Evolutionary conservation across 2,797 vertebrate genomes (phyloP), one percentile per base, ranked within the genome.

Genomic region (Choloepus didactylus): DNA sequence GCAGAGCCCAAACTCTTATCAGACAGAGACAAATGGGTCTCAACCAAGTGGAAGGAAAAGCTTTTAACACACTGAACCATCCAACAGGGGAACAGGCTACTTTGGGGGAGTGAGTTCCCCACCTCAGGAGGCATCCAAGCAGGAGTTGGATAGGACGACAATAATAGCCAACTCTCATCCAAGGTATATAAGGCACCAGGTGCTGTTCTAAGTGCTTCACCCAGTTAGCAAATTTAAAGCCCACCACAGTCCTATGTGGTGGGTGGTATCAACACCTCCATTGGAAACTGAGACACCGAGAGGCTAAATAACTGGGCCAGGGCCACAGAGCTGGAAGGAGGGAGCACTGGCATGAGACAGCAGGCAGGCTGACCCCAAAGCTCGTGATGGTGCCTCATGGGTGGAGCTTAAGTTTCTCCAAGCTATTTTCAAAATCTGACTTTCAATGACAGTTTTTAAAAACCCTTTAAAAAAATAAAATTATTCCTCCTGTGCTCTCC

Each of bases 261-360:
- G 35, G 23, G 21, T 38, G 38, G 29, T 10, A 15, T 16, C 15
- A 19, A 81, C 54, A 15, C 18, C 54, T 82, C 49, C 18, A 51
- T 49, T 81, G 59, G 80, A 84, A 86, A 35, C 54, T 23, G 75
- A 92, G 90, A 44, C 72, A 31, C 86, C 51, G 87, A 83, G 59
- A 75, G 51, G 11, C 67, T 23, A 6, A 2, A 9, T 31, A 44
- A 60, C 41, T 29, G 38, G 1, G 29, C 81, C 38, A 25, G 44
- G 51, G 51, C 64, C 73, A 35, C n/a, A 9, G 1, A 16, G 81
- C 35, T 54, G 14, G 18, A 8, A 44, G 62, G 41, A 60, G 27
- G 11, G 46, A 5, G 11, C 11, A 25, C 14, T 9, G 9, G 54
- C 18, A 15, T 49, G 12, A 67, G 76, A 69, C 73, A 62, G 41